phyloP scores from a whole-genome alignment of 53 echinoderm and acorn worm genomes.

The Pentamera pediparva region DNA sequence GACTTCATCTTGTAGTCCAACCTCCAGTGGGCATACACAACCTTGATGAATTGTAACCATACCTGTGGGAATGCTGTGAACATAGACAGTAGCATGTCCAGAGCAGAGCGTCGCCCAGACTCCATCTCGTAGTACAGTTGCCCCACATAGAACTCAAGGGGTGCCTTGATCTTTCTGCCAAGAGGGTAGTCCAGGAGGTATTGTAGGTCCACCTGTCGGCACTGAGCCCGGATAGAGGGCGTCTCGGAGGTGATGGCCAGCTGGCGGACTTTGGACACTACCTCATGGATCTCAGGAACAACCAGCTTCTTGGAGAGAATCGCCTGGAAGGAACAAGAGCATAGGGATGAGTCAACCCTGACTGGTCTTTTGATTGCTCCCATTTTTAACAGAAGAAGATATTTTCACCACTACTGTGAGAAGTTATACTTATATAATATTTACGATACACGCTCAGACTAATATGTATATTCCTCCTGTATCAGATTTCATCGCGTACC shows the following conservation, averaged over 20 bases:
- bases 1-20: too few relatives aligned
- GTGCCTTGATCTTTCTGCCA: constrained; percentile 71
- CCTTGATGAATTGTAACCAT: too few relatives aligned
- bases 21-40: too few relatives aligned
- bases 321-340: constrained; percentile 65
- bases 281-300: constrained; percentile 85
- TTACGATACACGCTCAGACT: too few relatives aligned
- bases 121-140: constrained; percentile 76
- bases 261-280: constrained; percentile 77
- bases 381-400: too few relatives aligned
- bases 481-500: too few relatives aligned
- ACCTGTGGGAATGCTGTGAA: constrained; percentile 93
- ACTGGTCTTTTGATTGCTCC: too few relatives aligned
- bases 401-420: too few relatives aligned
- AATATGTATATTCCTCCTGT: too few relatives aligned
- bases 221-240: constrained; percentile 63
- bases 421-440: too few relatives aligned
- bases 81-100: constrained; percentile 93
- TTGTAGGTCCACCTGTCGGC: constrained; percentile 75
- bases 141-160: constrained; percentile 88
- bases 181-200: constrained; percentile 92
- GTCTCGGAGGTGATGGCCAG: constrained; percentile 73
- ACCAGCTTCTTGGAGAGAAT: constrained; percentile 79
- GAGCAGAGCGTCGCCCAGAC: constrained; percentile 75
- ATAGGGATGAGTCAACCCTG: too few relatives aligned